phyloP scores from a whole-genome alignment of 2,888 invertebrate genomes.

The Nephrotoma guestfalica region DNA sequence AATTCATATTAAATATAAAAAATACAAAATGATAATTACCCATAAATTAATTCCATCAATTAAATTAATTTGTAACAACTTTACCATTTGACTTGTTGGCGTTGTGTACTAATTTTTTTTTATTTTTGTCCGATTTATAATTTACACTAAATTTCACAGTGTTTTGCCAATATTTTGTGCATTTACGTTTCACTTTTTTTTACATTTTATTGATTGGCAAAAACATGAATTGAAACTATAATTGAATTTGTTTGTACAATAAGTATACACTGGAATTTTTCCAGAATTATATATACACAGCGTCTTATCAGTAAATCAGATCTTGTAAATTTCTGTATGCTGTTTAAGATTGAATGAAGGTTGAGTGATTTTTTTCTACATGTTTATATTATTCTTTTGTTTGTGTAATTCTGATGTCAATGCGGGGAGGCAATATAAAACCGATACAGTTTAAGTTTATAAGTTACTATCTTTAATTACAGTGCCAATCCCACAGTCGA shows the following conservation, averaged over 20 bases:
- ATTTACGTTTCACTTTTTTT: not conserved
- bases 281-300: not conserved
- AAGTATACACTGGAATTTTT: not conserved
- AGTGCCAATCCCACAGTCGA: not conserved
- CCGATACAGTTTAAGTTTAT: not conserved
- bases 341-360: not conserved
- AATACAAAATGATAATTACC: not conserved
- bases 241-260: not conserved
- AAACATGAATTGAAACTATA: not conserved
- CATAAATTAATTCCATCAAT: not conserved
- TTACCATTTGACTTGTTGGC: not conserved
- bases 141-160: not conserved
- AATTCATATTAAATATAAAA: not conserved
- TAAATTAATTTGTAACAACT: not conserved
- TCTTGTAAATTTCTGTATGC: not conserved
- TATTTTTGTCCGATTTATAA: not conserved
- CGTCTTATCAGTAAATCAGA: not conserved
- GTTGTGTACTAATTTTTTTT: not conserved
- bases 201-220: not conserved
- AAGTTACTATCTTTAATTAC: not conserved
- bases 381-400: not conserved
- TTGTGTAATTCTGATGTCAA: not conserved
- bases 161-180: not conserved
- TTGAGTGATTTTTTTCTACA: not conserved
- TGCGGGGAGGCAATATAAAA: not conserved